Base-by-base conservation (phyloP, 1,140 invertebrate species). In the Drosophila orosa region DNA sequence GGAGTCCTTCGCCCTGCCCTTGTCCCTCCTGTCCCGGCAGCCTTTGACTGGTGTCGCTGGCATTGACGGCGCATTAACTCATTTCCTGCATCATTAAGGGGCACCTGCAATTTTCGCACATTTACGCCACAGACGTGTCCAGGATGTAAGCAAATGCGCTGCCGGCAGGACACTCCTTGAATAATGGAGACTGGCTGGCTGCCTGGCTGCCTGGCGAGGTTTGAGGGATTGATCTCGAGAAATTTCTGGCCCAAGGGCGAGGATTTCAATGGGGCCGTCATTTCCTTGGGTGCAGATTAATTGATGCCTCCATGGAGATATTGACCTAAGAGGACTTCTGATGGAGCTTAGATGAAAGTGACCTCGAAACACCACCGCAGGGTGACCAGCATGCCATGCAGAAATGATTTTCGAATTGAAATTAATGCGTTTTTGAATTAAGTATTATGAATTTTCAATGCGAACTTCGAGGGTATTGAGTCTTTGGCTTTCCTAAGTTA, bases 41-140 rank as follows among this genome's bases (percentile, higher is more conserved):
- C 57, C 37, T 29, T 29, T 57, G 59, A 57, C 13, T 74, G 68
- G 72, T 61, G 76, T 61, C 72, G 80, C 52, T 79, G 68, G 56
- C 77, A 79, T 79, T 74, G 68, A 79, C 62, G 77, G 61, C 58
- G 68, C 75, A 89, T 86, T 86, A 86, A 83, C 83, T 86, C 83
- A 86, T 86, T 86, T 86, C 83, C 83, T 87, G 75, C 83, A 82
- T 86, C 83, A 87, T 86, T 86, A 86, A 76, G 65, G 56, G 75
- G 52, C 78, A 85, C 79, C 83, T 83, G 83, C 79, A 83, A 75
- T 76, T 82, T 75, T 72, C 82, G 75, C 83, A 75, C 78, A 86
- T 81, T 81, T 62, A 45, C 60, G 54, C 50, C 63, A 62, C 42
- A 59, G 42, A 60, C 35, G 58, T 31, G 44, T 47, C 54, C 74